Conservation (phyloP, 30 jellyfish, hydroid and myxozoan genomes). For the Aurelia coerulea region DNA sequence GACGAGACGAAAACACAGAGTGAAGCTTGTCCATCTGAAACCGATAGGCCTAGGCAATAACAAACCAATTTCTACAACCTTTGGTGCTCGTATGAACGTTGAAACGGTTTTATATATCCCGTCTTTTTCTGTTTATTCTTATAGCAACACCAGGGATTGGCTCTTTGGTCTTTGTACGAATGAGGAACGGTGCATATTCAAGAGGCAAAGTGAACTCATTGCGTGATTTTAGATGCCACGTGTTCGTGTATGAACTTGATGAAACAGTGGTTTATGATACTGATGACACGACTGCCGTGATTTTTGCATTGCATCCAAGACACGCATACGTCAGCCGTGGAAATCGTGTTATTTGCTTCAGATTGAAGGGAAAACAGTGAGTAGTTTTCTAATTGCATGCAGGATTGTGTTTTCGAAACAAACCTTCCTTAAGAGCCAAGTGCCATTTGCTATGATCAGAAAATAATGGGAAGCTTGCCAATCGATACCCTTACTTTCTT, state of each 20-base stretch:
- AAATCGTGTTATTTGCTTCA: conserved; percentile 66
- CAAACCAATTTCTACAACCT: too few species aligned
- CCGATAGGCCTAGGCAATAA: too few species aligned
- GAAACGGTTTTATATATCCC: too few species aligned
- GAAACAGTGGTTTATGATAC: conserved; percentile 82
- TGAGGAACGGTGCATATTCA: conserved; percentile 83
- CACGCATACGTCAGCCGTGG: conserved; percentile 68
- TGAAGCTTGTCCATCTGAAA: too few species aligned
- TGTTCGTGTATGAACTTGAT: conserved; percentile 62
- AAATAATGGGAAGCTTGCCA: too few species aligned
- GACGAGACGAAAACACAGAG: too few species aligned
- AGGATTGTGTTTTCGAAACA: too few species aligned
- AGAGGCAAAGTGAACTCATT: conserved; percentile 77
- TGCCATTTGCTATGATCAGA: too few species aligned
- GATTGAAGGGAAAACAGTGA: conserved; percentile 71
- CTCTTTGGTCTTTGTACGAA: conserved; percentile 89
- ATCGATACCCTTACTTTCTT: too few species aligned
- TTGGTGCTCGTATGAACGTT: too few species aligned
- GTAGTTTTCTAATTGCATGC: background rate
- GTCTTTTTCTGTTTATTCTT: background rate
- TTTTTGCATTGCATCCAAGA: conserved; percentile 80
- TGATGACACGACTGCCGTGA: conserved; percentile 95
- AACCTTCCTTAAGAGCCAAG: too few species aligned
- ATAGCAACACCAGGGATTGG: conserved; percentile 91
- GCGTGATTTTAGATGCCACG: conserved; percentile 73